A percentile compares a stretch with the other conserved stretches of the same genome.
Evolutionary conservation across 2,797 vertebrate genomes (phyloP).

Genomic region (Orientallactaga sibirica): DNA sequence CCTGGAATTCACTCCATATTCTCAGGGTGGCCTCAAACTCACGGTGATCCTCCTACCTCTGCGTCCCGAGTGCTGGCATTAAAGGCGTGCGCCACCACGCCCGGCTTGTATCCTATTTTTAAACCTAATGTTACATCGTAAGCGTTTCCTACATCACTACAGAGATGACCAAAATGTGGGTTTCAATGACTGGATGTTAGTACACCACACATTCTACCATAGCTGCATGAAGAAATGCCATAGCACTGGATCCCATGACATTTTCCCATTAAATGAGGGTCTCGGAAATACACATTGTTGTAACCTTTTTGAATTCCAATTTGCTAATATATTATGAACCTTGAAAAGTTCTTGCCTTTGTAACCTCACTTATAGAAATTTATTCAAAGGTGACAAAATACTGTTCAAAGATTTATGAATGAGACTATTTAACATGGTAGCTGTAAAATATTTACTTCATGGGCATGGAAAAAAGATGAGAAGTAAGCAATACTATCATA

Average conservation of each 20-base stretch:
- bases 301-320: conserved; percentile 46
- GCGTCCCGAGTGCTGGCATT: too few species aligned
- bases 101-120: neutral
- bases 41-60: too few species aligned
- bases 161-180: neutral
- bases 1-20: too few species aligned
- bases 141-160: neutral
- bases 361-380: conserved; percentile 44
- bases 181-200: neutral
- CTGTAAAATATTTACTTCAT: conserved; percentile 38
- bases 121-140: neutral
- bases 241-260: neutral
- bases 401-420: conserved; percentile 37
- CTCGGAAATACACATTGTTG: neutral
- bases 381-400: conserved; percentile 47
- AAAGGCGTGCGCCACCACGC: too few species aligned
- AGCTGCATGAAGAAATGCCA: neutral
- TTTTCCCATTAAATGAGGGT: neutral
- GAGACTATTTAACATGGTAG: neutral
- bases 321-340: neutral
- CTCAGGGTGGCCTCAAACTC: too few species aligned
- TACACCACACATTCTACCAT: neutral
- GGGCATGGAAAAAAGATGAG: neutral
- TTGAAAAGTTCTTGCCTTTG: conserved; percentile 54
- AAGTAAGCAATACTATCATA: conserved; percentile 14